Base-by-base conservation (phyloP, 2,113 vertebrate genomes). In the Cnemophilus loriae region DNA sequence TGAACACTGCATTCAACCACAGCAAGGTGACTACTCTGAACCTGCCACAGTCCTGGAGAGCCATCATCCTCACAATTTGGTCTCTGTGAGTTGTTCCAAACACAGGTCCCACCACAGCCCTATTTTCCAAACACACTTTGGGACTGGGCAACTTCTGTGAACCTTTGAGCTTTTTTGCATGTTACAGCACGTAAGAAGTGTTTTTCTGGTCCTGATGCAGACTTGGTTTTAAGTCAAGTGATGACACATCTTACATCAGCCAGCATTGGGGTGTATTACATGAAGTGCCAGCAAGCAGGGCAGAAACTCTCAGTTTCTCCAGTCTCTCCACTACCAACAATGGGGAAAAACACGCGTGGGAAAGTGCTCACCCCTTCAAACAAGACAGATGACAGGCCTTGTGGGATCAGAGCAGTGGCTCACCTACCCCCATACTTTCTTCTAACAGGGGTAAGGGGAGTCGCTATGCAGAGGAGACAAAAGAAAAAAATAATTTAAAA, bases 311-410 rank as follows among this genome's bases (percentile, higher is more conserved):
- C 33, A 84, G 8, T 44, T 41, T 41, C 39, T 41, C 39, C 39
- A 41, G 49, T 41, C 69, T 84, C n/a, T 23, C n/a, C 21, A 37
- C 33, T 7, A 73, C 27, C 64, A 81, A 52, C 2, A 6, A 24
- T 2, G 5, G 21, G 26, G 47, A 57, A 86, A 59, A 90, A 71
- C 17, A 7, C 0, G 0, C 3, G 2, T 19, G 32, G 14, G 17
- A 56, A 67, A 52, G 39, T 19, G 41, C 39, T 84, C 7, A 17
- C 12, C 13, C 30, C 73, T 91, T 20, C 35, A 49, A 59, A 73
- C 9, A 39, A 41, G 41, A 56, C 8, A 61, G 50, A 53, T 23
- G 7, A 13, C 30, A 49, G 46, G 17, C 47, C 35, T n/a, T 42
- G 42, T 3, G 10, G 79, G n/a, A 59, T 15, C 35, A 84, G 17